These are phyloP conservation scores for Bryconaethiops microstoma DNA, from an alignment of 2,797 vertebrate genomes.

Conservation along the genomic window DNA sequence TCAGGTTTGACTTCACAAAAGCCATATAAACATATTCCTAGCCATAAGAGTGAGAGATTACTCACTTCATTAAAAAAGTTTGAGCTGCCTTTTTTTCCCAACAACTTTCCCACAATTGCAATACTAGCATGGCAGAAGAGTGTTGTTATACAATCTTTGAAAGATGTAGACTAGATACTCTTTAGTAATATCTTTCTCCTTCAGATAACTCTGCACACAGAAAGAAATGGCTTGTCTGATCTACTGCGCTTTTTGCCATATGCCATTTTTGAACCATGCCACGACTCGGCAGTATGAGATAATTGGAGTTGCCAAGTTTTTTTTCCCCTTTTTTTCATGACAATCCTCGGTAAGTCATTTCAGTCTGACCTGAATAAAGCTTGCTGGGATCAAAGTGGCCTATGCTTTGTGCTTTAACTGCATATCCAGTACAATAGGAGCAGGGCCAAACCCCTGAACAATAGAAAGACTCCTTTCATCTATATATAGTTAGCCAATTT, in stretches of 20 bases:
- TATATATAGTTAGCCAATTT: conserved; percentile 61
- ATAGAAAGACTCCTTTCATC: conserved; percentile 50
- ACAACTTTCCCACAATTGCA: neutral
- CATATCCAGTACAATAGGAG: conserved; percentile 48
- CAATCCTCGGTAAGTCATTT: conserved; percentile 45
- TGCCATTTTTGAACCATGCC: conserved; percentile 31
- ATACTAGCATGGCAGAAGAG: neutral
- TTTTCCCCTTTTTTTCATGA: conserved; percentile 33
- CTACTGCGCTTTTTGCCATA: conserved; percentile 1
- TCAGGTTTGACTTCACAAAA: neutral
- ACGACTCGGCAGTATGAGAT: conserved; percentile 24
- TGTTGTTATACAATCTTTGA: conserved; percentile 13
- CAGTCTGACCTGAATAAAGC: conserved; percentile 51
- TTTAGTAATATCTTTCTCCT: conserved; percentile 25
- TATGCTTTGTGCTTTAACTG: conserved; percentile 48
- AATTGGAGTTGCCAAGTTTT: conserved; percentile 40
- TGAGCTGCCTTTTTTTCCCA: neutral
- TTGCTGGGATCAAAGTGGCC: conserved; percentile 49
- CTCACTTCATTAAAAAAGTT: neutral
- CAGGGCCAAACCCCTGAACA: conserved; percentile 38
- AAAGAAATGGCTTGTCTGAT: conserved; percentile 13
- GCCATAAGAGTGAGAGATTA: neutral
- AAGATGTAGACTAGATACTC: conserved; percentile 16
- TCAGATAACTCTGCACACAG: conserved; percentile 1
- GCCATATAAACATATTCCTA: neutral